These are phyloP conservation scores for Syrrhaptes paradoxus DNA, from an alignment of 2,113 vertebrate genomes.

Conservation along the genomic window DNA sequence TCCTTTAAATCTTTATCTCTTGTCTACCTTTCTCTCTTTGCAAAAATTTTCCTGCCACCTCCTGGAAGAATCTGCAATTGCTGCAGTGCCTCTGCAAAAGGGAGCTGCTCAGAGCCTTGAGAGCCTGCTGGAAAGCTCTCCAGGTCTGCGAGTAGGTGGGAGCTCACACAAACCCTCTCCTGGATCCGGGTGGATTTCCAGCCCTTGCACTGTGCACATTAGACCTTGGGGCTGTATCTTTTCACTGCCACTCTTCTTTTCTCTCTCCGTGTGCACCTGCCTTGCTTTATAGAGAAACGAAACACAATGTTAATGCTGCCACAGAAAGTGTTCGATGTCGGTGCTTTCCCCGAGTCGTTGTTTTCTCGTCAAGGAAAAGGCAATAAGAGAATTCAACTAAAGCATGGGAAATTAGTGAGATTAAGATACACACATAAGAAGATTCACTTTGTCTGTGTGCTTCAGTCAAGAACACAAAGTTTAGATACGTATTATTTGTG, in stretches of 20 bases:
- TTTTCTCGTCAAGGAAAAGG: background rate
- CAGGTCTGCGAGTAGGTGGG: background rate
- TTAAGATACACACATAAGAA: background rate
- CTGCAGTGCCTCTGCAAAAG: background rate
- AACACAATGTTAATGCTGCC: background rate
- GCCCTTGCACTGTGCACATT: background rate
- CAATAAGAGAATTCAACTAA: background rate
- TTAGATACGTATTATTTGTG: background rate
- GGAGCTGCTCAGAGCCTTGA: background rate
- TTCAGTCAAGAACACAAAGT: background rate
- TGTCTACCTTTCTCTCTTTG: background rate
- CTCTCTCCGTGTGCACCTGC: background rate
- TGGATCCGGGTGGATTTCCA: background rate
- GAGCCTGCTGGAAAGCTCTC: background rate
- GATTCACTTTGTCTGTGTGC: background rate
- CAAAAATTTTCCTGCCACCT: slow-evolving; percentile 51
- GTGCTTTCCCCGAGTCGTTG: background rate
- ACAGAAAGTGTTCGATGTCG: background rate
- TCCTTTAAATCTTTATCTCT: background rate
- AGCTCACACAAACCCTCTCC: background rate
- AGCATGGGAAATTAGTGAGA: background rate
- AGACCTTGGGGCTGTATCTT: background rate
- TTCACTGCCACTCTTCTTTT: background rate
- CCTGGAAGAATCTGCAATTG: slow-evolving; percentile 44
- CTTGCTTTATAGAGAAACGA: background rate